Evolutionary conservation across 2,797 vertebrate genomes (phyloP), one percentile per base, ranked within the genome.

Genomic region (Ammospiza maritima): DNA sequence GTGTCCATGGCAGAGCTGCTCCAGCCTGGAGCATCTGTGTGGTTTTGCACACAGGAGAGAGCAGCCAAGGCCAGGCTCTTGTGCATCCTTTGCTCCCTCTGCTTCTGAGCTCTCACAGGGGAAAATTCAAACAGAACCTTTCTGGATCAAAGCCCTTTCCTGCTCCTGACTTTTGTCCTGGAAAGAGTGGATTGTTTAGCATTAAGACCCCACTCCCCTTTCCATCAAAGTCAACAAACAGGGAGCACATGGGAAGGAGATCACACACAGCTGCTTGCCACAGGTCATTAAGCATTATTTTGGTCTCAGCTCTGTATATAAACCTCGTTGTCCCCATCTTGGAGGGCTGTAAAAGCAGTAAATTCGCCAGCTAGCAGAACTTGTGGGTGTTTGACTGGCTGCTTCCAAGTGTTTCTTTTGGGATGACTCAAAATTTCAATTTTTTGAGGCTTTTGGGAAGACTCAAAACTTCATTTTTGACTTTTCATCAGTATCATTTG

Each of bases 31-130:
- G 44, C 32, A 36, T 15, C 70, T 50, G 32, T 36, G 27, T 20
- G 34, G 26, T 27, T 22, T 4, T 56, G 56, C 47, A 54, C 26
- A 29, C 10, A 30, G 29, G 32, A 58, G 38, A 32, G 26, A 51
- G 16, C n/a, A 71, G 38, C 5, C 16, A 36, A 62, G 12, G 9
- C 32, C 27, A 5, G 3, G 5, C 13, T 48, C 58, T 32, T 7
- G 13, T 3, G 5, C 18, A 1, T 11, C 1, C 7, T 64, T 72
- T 60, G 16, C 8, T 71, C 21, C 14, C 10, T 69, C 72, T 51
- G 30, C n/a, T n/a, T 60, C 67, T 48, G 14, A 79, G 42, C 10
- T 53, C 15, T 57, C 1, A 0, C 4, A 4, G 34, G 17, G 23
- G 15, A 8, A 25, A 34, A 30, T 9, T 19, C 8, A 26, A 15